phyloP scores from a whole-genome alignment of 2,797 vertebrate species.

The Yasuhikotakia modesta region DNA sequence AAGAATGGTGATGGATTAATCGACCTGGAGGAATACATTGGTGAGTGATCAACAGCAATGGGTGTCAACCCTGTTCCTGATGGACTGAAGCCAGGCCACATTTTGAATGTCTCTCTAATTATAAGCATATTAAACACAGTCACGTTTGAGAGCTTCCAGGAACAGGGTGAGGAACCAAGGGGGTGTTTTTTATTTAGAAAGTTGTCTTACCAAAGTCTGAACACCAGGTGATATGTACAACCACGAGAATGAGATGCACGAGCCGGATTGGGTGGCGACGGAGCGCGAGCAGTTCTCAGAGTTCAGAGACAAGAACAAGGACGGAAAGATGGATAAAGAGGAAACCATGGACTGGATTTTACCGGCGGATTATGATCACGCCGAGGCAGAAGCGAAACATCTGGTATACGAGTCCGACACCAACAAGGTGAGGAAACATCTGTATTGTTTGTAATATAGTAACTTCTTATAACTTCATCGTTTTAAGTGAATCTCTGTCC shows the following conservation, averaged over 20 bases:
- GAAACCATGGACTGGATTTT: conserved; percentile 95
- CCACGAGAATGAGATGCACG: conserved; percentile 77
- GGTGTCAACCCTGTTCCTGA: too few species aligned
- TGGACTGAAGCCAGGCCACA: background rate
- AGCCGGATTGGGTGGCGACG: conserved; percentile 88
- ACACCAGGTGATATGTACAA: conserved; percentile 88
- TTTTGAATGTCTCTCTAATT: too few species aligned
- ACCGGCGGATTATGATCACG: conserved; percentile 87
- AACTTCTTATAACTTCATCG: too few species aligned
- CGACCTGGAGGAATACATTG: too few species aligned
- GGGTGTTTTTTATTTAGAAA: too few species aligned
- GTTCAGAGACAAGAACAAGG: conserved; percentile 89
- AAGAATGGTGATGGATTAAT: too few species aligned
- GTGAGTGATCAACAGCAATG: background rate
- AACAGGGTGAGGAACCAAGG: too few species aligned
- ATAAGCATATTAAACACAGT: too few species aligned
- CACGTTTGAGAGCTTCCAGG: too few species aligned
- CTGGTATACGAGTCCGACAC: conserved; percentile 87
- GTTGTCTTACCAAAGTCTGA: background rate
- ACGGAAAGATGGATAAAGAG: conserved; percentile 91
- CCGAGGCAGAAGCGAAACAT: conserved; percentile 88
- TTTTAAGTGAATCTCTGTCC: background rate
- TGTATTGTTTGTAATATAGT: too few species aligned
- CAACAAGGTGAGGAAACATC: conserved; percentile 76
- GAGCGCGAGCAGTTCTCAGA: conserved; percentile 90